phyloP scores from a whole-genome alignment of 2,113 vertebrate species.

The Rhinolophus ferrumequinum region DNA sequence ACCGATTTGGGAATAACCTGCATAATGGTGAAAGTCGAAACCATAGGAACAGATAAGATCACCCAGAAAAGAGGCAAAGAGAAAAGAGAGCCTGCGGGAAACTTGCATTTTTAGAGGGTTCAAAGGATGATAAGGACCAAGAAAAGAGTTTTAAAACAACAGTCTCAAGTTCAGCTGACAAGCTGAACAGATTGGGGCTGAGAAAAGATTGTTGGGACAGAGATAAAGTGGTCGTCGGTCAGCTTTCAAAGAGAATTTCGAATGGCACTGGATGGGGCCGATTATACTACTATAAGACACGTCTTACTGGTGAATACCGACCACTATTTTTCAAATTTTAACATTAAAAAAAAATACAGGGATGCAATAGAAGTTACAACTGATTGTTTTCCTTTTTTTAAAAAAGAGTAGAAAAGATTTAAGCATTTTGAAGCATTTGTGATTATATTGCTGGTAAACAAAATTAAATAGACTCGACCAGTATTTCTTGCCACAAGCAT shows the following conservation, averaged over 20 bases:
- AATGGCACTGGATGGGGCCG: background rate
- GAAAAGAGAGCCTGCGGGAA: background rate
- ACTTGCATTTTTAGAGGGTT: background rate
- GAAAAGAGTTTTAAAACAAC: slow-evolving; percentile 22
- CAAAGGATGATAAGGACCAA: background rate
- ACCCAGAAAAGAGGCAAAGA: background rate
- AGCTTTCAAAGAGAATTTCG: background rate
- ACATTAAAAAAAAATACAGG: background rate
- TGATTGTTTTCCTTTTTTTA: background rate
- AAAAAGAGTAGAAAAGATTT: background rate
- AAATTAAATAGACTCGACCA: background rate
- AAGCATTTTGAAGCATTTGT: background rate
- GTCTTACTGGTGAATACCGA: background rate
- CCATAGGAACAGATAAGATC: background rate
- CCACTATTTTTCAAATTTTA: background rate
- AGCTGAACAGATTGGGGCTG: background rate
- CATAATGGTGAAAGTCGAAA: background rate
- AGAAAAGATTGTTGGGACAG: background rate
- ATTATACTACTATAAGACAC: background rate
- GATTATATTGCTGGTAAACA: background rate
- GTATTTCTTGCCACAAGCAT: background rate
- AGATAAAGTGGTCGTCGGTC: background rate
- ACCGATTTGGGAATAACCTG: background rate
- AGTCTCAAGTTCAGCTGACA: background rate
- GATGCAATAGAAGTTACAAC: background rate